phyloP scores from a whole-genome alignment of 2,113 vertebrate species.

The Corythornis vintsioides region DNA sequence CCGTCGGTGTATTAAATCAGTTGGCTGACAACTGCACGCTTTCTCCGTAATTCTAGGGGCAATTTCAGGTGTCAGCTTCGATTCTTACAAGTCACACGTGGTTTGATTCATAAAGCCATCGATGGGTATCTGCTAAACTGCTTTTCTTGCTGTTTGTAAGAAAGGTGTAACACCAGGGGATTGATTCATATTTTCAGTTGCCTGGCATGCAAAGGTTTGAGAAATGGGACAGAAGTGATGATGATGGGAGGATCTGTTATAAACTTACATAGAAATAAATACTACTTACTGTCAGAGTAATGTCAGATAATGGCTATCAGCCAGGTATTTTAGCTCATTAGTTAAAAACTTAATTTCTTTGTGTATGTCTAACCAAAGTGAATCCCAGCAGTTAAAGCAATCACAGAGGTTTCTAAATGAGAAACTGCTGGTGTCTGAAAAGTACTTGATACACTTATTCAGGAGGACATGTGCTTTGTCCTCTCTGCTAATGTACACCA shows the following conservation, averaged over 20 bases:
- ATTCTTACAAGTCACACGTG: background rate
- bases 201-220: background rate
- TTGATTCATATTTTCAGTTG: background rate
- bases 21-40: background rate
- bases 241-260: background rate
- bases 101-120: slow-evolving; percentile 18
- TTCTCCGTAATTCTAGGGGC: background rate
- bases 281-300: background rate
- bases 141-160: background rate
- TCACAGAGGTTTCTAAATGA: background rate
- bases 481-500: background rate
- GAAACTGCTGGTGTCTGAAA: background rate
- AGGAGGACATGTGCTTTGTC: background rate
- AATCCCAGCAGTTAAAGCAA: background rate
- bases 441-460: background rate
- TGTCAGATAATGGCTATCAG: background rate
- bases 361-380: background rate
- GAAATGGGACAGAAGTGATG: background rate
- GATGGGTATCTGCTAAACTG: background rate
- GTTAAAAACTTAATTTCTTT: background rate
- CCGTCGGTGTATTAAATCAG: background rate
- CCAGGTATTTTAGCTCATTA: background rate
- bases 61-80: slow-evolving; percentile 6
- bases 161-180: background rate
- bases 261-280: background rate